These are phyloP conservation scores for Oreohelix idahoensis DNA, from an alignment of 1,140 invertebrate species.

Conservation along the genomic window DNA sequence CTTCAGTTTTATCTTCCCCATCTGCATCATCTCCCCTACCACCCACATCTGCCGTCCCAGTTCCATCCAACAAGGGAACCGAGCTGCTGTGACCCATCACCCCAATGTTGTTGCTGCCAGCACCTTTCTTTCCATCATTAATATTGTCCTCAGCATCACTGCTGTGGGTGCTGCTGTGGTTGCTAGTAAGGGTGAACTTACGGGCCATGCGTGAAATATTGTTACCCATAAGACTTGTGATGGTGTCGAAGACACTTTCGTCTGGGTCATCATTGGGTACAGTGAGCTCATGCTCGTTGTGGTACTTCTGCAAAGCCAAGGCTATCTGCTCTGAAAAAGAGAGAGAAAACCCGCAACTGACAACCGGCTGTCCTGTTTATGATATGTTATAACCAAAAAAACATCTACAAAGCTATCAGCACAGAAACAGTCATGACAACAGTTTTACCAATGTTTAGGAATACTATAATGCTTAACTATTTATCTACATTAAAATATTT, in stretches of 20 bases:
- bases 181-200: constrained; percentile 40
- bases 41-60: background rate
- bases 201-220: constrained; percentile 50
- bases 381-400: too few relatives aligned
- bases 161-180: background rate
- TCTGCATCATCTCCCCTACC: background rate
- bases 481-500: too few relatives aligned
- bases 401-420: too few relatives aligned
- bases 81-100: constrained; percentile 12
- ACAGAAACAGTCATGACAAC: too few relatives aligned
- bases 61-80: background rate
- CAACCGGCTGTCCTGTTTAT: too few relatives aligned
- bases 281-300: constrained; percentile 44
- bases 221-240: constrained; percentile 57
- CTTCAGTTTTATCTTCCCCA: background rate
- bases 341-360: background rate
- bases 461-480: too few relatives aligned
- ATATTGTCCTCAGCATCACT: background rate
- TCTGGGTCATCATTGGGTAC: constrained; percentile 49
- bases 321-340: constrained; percentile 60
- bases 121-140: background rate
- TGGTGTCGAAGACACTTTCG: constrained; percentile 63
- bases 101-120: background rate
- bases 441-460: too few relatives aligned
- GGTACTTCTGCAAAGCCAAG: constrained; percentile 57